Conservation (phyloP, 2,797 vertebrate genomes). For the Dryobates pubescens region DNA sequence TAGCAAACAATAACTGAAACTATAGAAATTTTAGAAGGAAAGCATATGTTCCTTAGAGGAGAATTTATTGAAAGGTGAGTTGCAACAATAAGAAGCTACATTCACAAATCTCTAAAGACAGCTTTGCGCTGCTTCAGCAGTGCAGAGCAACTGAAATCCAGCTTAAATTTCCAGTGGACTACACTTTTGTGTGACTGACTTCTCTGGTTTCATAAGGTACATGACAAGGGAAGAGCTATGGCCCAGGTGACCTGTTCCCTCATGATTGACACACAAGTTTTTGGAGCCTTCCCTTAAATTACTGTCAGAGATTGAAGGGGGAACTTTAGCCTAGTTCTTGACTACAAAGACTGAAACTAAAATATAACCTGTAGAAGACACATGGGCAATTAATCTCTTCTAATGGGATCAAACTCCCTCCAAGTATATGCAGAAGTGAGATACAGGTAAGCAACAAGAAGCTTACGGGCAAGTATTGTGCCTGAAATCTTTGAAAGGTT, state of each 20-base stretch:
- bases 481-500: not conserved
- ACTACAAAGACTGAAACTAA: too few relatives aligned
- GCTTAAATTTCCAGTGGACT: conserved; percentile 31
- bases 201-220: not conserved
- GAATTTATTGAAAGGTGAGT: conserved; percentile 31
- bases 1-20: not conserved
- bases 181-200: conserved; percentile 16
- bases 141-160: conserved; percentile 38
- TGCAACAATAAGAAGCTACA: conserved; percentile 9
- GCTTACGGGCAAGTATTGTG: not conserved
- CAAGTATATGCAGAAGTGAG: not conserved
- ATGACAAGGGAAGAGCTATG: not conserved
- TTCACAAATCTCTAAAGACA: conserved; percentile 38
- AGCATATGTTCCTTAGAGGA: not conserved
- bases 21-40: not conserved
- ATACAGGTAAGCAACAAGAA: not conserved
- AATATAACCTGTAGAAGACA: not conserved
- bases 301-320: not conserved
- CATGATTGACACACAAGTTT: not conserved
- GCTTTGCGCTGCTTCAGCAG: conserved; percentile 45
- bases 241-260: not conserved
- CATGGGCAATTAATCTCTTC: not conserved
- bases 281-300: not conserved
- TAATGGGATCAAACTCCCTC: rapidly evolving
- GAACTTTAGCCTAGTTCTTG: too few relatives aligned